Conservation (phyloP, 2,888 invertebrate genomes). For the Artemia sinica region DNA sequence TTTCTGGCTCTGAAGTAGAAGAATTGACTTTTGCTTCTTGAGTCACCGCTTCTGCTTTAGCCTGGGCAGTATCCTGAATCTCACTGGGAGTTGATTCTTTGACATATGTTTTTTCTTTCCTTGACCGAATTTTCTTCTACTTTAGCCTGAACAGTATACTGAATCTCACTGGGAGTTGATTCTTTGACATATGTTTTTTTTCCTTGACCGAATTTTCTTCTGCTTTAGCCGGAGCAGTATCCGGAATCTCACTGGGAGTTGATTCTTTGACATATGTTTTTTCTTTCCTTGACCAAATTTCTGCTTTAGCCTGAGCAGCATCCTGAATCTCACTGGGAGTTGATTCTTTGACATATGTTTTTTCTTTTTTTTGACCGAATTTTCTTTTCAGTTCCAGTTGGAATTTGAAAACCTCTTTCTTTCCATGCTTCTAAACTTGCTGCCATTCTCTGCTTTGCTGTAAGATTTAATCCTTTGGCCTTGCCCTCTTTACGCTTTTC, state of each 20-base stretch:
- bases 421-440: slow-evolving; percentile 72
- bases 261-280: slow-evolving; percentile 39
- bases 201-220: too few relatives aligned
- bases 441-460: slow-evolving; percentile 82
- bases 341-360: too few relatives aligned
- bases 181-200: too few relatives aligned
- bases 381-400: slow-evolving; percentile 36
- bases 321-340: too few relatives aligned
- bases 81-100: slow-evolving; percentile 25
- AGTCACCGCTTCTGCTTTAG: slow-evolving; percentile 15
- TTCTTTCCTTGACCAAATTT: slow-evolving; percentile 47
- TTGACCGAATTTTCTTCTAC: too few relatives aligned
- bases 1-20: slow-evolving; percentile 24
- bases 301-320: too few relatives aligned
- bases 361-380: slow-evolving; percentile 45
- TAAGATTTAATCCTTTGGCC: slow-evolving; percentile 85
- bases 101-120: too few relatives aligned
- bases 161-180: slow-evolving; percentile 24
- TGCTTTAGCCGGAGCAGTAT: slow-evolving; percentile 18
- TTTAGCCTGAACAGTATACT: slow-evolving; percentile 17
- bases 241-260: slow-evolving; percentile 23
- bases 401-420: slow-evolving; percentile 48
- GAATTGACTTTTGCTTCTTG: background rate
- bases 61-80: slow-evolving; percentile 16
- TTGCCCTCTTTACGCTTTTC: slow-evolving; percentile 80